Conservation (phyloP, 1,140 invertebrate genomes). For the Drosophila malerkotliana region DNA sequence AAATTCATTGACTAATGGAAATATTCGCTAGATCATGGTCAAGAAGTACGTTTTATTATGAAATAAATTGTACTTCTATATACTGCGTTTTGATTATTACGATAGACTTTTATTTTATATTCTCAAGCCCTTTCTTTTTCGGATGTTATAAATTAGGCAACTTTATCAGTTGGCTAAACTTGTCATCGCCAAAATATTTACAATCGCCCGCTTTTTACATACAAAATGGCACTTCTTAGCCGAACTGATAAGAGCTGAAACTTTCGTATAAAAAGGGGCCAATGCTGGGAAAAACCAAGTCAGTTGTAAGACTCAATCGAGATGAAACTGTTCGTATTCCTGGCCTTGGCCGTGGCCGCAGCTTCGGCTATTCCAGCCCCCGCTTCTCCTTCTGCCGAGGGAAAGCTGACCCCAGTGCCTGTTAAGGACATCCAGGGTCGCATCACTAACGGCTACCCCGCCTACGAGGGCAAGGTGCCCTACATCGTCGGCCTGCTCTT, state of each 20-base stretch:
- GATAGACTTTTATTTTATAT: too few species aligned
- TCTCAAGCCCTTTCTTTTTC: too few species aligned
- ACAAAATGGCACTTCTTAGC: neutral
- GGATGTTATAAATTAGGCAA: too few species aligned
- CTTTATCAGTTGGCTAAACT: too few species aligned
- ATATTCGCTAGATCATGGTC: too few species aligned
- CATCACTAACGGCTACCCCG: slow-evolving; percentile 66
- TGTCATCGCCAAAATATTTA: neutral
- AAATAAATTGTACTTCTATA: too few species aligned
- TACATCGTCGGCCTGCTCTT: slow-evolving; percentile 19
- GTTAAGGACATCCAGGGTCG: slow-evolving; percentile 57
- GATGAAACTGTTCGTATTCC: slow-evolving; percentile 42
- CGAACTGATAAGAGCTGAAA: neutral
- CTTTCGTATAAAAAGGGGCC: slow-evolving; percentile 9
- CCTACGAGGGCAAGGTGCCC: slow-evolving; percentile 23
- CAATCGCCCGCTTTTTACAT: neutral
- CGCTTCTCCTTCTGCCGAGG: slow-evolving; percentile 3
- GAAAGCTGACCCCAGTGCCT: slow-evolving; percentile 21
- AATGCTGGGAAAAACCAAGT: neutral
- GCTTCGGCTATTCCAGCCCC: slow-evolving; percentile 12
- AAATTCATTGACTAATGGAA: too few species aligned
- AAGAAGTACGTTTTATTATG: too few species aligned
- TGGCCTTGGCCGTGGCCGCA: slow-evolving; percentile 30
- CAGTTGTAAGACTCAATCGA: slow-evolving; percentile 15
- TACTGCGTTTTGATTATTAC: too few species aligned